These are phyloP conservation scores for Mimas tiliae DNA, from an alignment of 2,888 invertebrate species.

Conservation along the genomic window DNA sequence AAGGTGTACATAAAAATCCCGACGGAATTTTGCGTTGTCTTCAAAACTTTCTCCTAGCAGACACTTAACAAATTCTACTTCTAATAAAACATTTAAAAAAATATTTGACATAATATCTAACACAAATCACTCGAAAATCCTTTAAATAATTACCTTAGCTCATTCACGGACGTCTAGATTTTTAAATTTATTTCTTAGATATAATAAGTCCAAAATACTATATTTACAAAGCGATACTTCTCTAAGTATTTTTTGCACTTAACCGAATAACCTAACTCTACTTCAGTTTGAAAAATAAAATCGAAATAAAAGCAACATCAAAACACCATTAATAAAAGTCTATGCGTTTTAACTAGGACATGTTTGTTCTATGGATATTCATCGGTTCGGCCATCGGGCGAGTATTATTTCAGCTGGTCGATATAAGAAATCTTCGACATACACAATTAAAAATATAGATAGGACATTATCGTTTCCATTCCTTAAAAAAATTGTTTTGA, in stretches of 20 bases:
- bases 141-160: neutral
- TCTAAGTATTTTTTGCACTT: constrained; percentile 8
- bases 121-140: constrained; percentile 6
- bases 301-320: constrained; percentile 31
- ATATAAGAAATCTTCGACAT: neutral
- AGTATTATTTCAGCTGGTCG: neutral
- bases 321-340: constrained; percentile 36
- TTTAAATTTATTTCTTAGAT: neutral
- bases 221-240: constrained; percentile 1
- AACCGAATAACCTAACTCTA: constrained; percentile 8
- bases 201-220: neutral
- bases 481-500: neutral
- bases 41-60: too few species aligned
- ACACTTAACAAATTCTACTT: neutral
- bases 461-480: too few species aligned
- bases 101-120: neutral
- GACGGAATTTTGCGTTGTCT: too few species aligned
- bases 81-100: neutral
- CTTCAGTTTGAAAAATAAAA: constrained; percentile 26
- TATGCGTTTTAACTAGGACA: constrained; percentile 27
- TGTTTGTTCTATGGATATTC: constrained; percentile 28
- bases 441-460: neutral
- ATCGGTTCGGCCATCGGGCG: constrained; percentile 6
- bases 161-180: neutral
- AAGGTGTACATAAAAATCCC: too few species aligned